Conservation (phyloP, 2,888 invertebrate genomes). For the Disparrhopalites patrizii region DNA sequence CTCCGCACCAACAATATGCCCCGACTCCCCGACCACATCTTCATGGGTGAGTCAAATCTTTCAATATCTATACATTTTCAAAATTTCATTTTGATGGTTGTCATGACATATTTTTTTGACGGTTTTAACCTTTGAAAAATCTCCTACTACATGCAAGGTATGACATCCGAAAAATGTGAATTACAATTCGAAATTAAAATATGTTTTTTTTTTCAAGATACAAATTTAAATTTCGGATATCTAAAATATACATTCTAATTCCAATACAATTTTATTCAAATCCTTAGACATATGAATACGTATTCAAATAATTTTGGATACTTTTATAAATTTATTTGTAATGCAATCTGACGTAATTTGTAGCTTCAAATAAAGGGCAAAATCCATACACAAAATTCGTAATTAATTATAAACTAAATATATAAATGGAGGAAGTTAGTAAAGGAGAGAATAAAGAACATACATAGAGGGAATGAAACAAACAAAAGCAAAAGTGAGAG, state of each 20-base stretch:
- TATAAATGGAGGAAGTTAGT: too few species aligned
- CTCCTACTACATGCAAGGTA: background rate
- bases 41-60: slow-evolving; percentile 58
- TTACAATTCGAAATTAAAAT: background rate
- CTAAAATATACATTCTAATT: background rate
- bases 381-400: too few species aligned
- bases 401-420: too few species aligned
- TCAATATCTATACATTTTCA: background rate
- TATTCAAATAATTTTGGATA: too few species aligned
- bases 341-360: too few species aligned
- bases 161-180: background rate
- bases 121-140: background rate
- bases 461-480: too few species aligned
- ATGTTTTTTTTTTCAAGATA: too few species aligned
- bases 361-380: too few species aligned
- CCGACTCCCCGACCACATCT: slow-evolving; percentile 70
- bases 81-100: background rate
- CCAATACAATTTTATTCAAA: background rate
- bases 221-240: background rate
- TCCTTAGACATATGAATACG: background rate
- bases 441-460: too few species aligned
- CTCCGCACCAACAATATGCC: slow-evolving; percentile 79
- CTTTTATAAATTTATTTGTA: too few species aligned
- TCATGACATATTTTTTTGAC: background rate
- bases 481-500: too few species aligned